Evolutionary conservation across 2,113 vertebrate species (phyloP), one percentile per base, ranked within the genome.

Genomic region (Phainopepla nitens): DNA sequence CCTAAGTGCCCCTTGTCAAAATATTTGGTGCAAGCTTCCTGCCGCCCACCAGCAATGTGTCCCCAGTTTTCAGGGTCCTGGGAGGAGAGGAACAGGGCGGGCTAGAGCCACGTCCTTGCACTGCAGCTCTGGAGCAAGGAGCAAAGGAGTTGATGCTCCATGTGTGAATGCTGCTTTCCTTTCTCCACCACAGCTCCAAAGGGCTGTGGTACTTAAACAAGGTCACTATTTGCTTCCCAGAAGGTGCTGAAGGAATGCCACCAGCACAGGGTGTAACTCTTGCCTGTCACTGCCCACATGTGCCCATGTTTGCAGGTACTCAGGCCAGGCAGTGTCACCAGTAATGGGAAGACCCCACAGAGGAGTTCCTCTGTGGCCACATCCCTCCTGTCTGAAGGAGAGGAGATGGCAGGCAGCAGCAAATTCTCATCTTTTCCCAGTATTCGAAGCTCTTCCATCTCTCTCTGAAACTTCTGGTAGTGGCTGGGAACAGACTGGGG

Each of bases 1-100:
- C 20, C 28, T 83, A 68, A 94, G 75, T 81, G 69, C 44, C 71
- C 31, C 50, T 82, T 92, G 80, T 94, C 90, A 87, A 92, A 96
- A 94, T 93, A 94, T 80, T 90, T 75, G 77, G 49, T 2, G 5
- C 0, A 3, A 54, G 29, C 50, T 70, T 81, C 84, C 56, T 85
- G 88, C 56, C 0, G 0, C 70, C 33, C 7, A 22, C 73, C 14
- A 3, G 47, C 2, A 1, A 31, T 20, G 45, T 29, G 71, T 83
- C 65, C 33, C 10, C 10, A 23, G n/a, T 41, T 87, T 56, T 0
- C 1, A 68, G 39, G 11, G 22, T 6, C 4, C 49, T 31, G 70
- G 36, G 24, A 93, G 12, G 25, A 13, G 45, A 81, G 31, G 16
- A 53, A 36, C 28, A 0, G 0, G 28, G 31, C 0, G 0, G 68